Conservation (phyloP, 2,888 invertebrate genomes). For the Tinea trinotella region DNA sequence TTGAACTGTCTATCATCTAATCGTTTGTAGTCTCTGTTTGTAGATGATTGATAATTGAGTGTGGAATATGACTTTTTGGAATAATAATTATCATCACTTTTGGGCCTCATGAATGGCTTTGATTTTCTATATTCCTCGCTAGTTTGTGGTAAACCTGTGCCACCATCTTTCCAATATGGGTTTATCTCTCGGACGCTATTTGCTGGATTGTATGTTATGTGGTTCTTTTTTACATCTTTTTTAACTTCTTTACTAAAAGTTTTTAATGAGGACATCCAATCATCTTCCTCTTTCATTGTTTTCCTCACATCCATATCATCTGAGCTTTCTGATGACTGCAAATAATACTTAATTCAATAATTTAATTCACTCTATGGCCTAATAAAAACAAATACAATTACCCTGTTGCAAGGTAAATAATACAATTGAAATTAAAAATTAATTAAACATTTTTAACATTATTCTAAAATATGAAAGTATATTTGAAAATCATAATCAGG, state of each 20-base stretch:
- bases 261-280: constrained; percentile 90
- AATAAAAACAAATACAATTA: no score
- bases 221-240: constrained; percentile 62
- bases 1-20: constrained; percentile 18
- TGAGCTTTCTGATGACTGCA: neutral
- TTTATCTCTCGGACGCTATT: constrained; percentile 83
- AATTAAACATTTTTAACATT: no score
- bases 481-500: no score
- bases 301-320: constrained; percentile 20
- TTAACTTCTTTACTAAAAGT: constrained; percentile 55
- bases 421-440: no score
- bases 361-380: no score
- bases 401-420: no score
- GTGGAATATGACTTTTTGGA: constrained; percentile 25
- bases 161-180: constrained; percentile 94
- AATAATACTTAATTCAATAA: no score
- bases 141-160: constrained; percentile 82
- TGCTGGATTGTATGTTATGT: constrained; percentile 77
- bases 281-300: constrained; percentile 64
- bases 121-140: constrained; percentile 46
- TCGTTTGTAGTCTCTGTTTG: constrained; percentile 16
- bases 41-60: constrained; percentile 5
- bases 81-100: constrained; percentile 46
- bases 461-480: no score
- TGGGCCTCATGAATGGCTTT: constrained; percentile 52